These are phyloP conservation scores for Cryptops parisi DNA, from an alignment of 2,888 invertebrate species.

Conservation along the genomic window DNA sequence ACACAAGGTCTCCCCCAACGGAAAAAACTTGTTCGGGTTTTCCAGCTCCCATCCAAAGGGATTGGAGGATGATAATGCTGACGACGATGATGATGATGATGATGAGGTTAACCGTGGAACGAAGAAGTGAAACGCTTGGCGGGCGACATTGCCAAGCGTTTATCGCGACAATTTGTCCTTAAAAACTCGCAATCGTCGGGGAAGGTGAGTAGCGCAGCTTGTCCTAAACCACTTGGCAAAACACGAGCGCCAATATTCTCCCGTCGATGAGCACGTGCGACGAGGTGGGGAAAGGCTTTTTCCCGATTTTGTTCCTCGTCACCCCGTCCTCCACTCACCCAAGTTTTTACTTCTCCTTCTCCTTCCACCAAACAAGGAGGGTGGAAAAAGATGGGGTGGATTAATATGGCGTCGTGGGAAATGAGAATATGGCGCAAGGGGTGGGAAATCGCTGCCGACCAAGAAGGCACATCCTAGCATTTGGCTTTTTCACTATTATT, in stretches of 20 bases:
- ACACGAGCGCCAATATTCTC: too few relatives aligned
- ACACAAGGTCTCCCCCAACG: too few relatives aligned
- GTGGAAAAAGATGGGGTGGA: constrained; percentile 3
- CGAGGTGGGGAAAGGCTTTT: too few relatives aligned
- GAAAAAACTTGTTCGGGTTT: too few relatives aligned
- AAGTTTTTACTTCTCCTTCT: neutral
- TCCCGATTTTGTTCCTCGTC: too few relatives aligned
- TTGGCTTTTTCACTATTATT: too few relatives aligned
- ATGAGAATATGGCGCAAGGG: constrained; percentile 3
- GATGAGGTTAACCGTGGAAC: constrained; percentile 5
- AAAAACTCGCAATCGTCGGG: neutral
- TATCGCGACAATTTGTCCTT: neutral
- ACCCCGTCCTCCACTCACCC: too few relatives aligned
- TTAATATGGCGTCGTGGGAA: constrained; percentile 7
- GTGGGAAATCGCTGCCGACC: constrained; percentile 3
- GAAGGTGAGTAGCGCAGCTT: neutral
- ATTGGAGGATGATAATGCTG: too few relatives aligned
- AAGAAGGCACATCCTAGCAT: too few relatives aligned
- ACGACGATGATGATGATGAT: too few relatives aligned
- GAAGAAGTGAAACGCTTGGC: constrained; percentile 8
- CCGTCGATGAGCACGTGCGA: too few relatives aligned
- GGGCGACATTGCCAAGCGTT: constrained; percentile 8
- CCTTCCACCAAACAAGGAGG: neutral
- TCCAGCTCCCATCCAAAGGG: neutral
- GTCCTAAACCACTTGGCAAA: too few relatives aligned